Evolutionary conservation across 1,140 invertebrate genomes (phyloP), one percentile per base, ranked within the genome.

Genomic region (Caenorhabditis remanei): DNA sequence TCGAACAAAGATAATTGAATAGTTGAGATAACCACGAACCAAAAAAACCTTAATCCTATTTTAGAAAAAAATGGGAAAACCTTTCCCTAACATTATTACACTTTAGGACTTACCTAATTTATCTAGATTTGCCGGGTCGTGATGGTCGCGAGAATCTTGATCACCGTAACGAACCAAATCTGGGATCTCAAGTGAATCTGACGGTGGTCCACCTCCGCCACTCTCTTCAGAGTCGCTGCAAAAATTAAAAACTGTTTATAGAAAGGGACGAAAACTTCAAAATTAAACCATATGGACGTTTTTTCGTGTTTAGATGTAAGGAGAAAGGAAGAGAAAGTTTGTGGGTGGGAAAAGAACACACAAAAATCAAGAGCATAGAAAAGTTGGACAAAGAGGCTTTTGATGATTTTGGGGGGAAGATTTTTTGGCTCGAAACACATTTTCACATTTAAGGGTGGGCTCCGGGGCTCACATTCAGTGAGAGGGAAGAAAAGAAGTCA

Each of bases 201-300:
- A 46, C 71, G 71, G 71, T 79, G 43, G 46, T 43, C 65, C 65
- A 46, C 71, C 71, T 79, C 71, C 71, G 46, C 71, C 71, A n/a
- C 71, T 79, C 71, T 79, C 71, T 48, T 79, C 71, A 79, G 71
- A 79, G 71, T 79, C 71, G 71, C 71, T 79, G 71, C 71, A 79
- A 79, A 43, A 13, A 4, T 13, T 53, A 2, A 79, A 21, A 79
- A 50, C 9, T 50, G 71, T 79, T 79, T 79, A 79, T 79, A 19
- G n/a, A 24, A 24, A 6, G 9, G 5, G 14, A 21, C 2, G 21
- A 79, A 32, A 79, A 50, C 7, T 79, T 48, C 46, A 21, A 50
- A 79, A 50, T 46, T n/a, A n/a, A 79, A 79, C 71, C 71, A 79
- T 79, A 79, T 79, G 71, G 19, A 50, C 46, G 8, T 50, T 53